phyloP scores from a whole-genome alignment of 2,113 vertebrate species.

The Progne subis region DNA sequence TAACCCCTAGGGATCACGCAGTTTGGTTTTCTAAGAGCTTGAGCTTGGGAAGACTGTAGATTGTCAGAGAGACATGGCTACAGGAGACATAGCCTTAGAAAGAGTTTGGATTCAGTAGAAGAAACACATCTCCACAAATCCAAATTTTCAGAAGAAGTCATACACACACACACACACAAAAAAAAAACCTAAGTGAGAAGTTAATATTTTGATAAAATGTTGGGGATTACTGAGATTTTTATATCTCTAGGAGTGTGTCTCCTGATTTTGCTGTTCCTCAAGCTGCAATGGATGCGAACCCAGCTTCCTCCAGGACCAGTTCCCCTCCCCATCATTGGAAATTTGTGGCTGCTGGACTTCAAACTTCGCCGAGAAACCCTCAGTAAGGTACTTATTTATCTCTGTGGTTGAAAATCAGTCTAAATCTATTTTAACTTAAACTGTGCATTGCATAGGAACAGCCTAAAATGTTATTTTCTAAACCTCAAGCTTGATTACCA shows the following conservation, averaged over 20 bases:
- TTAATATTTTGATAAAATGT: not conserved
- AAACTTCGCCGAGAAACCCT: slow-evolving; percentile 56
- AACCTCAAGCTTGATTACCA: not conserved
- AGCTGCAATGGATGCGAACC: slow-evolving; percentile 22
- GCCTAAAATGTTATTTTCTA: not conserved
- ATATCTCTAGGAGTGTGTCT: not conserved
- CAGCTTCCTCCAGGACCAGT: slow-evolving; percentile 63
- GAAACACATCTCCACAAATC: not conserved
- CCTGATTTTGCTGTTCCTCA: slow-evolving; percentile 35
- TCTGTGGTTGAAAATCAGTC: not conserved
- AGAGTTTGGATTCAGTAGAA: not conserved
- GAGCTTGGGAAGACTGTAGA: not conserved
- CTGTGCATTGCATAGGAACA: not conserved
- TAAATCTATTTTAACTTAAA: not conserved
- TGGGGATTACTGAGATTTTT: not conserved
- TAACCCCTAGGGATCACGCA: not conserved
- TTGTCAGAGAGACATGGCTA: not conserved
- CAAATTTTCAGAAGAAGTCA: not conserved
- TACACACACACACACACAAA: accelerated
- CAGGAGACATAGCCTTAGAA: not conserved
- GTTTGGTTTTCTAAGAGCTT: not conserved
- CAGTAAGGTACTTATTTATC: slow-evolving; percentile 48
- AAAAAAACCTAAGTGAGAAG: not conserved
- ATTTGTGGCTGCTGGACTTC: slow-evolving; percentile 68
- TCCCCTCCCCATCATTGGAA: slow-evolving; percentile 64